Evolutionary conservation across 2,113 vertebrate genomes (phyloP), one percentile per base, ranked within the genome.

Genomic region (Laterallus jamaicensis): DNA sequence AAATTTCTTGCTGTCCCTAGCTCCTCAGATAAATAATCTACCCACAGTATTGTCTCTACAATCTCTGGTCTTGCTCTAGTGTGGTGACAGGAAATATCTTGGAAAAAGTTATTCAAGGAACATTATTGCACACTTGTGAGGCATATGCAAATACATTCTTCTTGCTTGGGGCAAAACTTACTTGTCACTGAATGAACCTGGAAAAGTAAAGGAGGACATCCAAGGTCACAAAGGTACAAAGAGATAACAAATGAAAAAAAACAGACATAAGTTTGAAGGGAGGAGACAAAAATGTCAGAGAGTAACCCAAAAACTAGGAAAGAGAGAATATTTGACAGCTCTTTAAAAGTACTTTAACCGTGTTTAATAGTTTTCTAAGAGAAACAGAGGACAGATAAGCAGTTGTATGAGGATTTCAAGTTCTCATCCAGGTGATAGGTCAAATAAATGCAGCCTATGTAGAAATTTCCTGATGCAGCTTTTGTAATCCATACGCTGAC

Each of bases 1-100:
- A 39, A 52, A 2, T 1, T 49, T 1, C 15, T 55, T 73, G 35
- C 5, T 1, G 32, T 16, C 6, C 8, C 4, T 52, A 31, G 6
- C 17, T 5, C 25, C 13, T 64, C 25, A 25, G 15, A 15, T 58
- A 63, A 62, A 24, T 32, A 80, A 47, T 47, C 25, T 24, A 52
- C 11, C 7, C 28, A 47, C 17, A 39, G 28, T 14, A 44, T 37
- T 78, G 26, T 79, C 40, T 40, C 25, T 39, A 12, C 16, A 17
- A 39, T 24, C 28, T 78, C 32, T 37, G 67, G 17, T 44, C 16
- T 68, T 2, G 0, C 13, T 11, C 10, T 52, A 67, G 28, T 39
- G 42, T 63, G 29, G 44, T 1, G 2, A 31, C 20, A 67, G 16
- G 31, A 67, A 78, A 10, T 62, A 39, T 56, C 32, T 67, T 37